A percentile compares a stretch with the other conserved stretches of the same genome.
Conservation (phyloP, 2,113 vertebrate species). For the Hyperoodon ampullatus region DNA sequence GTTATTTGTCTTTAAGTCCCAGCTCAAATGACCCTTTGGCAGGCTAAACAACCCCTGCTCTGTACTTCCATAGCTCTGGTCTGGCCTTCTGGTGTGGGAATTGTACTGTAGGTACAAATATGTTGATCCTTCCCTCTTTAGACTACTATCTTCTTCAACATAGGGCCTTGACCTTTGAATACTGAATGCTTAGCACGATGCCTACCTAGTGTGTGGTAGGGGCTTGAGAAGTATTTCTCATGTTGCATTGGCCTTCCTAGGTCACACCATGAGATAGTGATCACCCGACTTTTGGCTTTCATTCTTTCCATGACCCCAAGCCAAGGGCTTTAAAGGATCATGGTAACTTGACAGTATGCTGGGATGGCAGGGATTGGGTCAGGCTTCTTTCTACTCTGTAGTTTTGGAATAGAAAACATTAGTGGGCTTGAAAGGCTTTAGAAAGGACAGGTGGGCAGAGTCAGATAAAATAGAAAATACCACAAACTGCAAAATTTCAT, state of each 20-base stretch:
- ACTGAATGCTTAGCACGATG: neutral
- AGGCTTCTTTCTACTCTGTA: neutral
- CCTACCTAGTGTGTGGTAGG: neutral
- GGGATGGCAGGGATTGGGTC: neutral
- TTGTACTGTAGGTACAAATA: neutral
- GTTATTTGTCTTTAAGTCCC: neutral
- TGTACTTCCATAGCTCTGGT: neutral
- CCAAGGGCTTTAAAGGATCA: neutral
- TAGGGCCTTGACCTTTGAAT: neutral
- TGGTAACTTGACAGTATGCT: neutral
- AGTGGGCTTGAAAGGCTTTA: neutral
- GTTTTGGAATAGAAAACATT: neutral
- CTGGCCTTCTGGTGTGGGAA: neutral
- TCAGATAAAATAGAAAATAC: slow-evolving; percentile 5
- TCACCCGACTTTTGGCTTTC: neutral
- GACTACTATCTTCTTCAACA: neutral
- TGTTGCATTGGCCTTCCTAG: neutral
- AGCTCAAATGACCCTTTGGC: neutral
- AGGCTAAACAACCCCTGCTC: neutral
- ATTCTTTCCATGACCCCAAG: neutral
- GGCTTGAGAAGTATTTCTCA: neutral
- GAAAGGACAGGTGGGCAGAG: neutral
- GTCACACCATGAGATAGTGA: neutral
- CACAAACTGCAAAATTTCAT: neutral
- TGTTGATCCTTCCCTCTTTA: neutral